phyloP scores from a whole-genome alignment of 2,797 vertebrate genomes.

The Phataginus tetradactyla region DNA sequence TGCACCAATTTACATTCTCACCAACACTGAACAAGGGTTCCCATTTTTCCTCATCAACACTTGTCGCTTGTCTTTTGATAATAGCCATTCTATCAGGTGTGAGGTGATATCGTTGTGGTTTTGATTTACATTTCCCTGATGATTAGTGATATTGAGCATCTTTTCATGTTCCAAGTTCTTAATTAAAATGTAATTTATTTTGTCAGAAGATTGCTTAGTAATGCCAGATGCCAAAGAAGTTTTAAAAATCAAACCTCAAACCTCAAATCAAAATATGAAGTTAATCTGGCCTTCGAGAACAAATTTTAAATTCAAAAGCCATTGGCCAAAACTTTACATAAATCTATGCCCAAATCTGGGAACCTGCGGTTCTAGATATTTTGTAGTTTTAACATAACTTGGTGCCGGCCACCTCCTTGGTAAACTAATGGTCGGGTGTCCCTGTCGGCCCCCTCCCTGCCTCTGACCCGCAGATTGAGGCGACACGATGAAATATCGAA shows the following conservation, averaged over 20 bases:
- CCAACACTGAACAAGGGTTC: background rate
- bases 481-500: too few species aligned
- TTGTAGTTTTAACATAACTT: background rate
- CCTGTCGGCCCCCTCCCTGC: too few species aligned
- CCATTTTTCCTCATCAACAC: background rate
- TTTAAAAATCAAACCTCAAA: conserved; percentile 2
- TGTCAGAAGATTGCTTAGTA: background rate
- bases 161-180: background rate
- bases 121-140: background rate
- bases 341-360: background rate
- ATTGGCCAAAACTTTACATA: conserved; percentile 9
- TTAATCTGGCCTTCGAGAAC: background rate
- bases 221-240: background rate
- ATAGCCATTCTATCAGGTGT: background rate
- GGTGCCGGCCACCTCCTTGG: too few species aligned
- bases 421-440: too few species aligned
- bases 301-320: conserved; percentile 47
- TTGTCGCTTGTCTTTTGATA: background rate
- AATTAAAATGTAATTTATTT: conserved; percentile 16
- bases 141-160: background rate
- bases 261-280: background rate
- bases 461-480: too few species aligned
- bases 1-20: background rate
- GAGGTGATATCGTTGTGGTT: background rate
- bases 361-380: background rate